Evolutionary conservation across 2,888 invertebrate genomes (phyloP).

Genomic region (Drosophila hawaiiensis): DNA sequence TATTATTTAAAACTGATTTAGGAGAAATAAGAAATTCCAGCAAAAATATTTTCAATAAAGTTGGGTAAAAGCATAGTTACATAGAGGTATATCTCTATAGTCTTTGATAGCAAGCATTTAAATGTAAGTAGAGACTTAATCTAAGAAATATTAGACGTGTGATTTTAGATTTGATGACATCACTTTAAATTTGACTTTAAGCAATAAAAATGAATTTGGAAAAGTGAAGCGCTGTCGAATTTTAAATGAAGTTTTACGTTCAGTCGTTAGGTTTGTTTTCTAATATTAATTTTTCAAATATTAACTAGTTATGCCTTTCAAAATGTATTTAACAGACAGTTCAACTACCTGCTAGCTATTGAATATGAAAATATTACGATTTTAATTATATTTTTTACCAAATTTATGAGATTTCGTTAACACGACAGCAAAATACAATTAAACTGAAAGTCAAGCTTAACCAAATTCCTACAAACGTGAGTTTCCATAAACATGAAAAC

Average conservation of each 20-base stretch:
- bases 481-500: background rate
- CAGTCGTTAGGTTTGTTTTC: background rate
- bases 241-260: background rate
- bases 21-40: background rate
- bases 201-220: background rate
- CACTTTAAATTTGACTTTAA: background rate
- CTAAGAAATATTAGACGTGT: background rate
- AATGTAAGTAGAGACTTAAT: background rate
- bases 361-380: background rate
- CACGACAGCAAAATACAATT: slow-evolving; percentile 1
- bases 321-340: background rate
- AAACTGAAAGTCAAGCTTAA: background rate
- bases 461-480: background rate
- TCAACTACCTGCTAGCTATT: background rate
- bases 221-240: background rate
- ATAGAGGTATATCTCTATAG: too few relatives aligned
- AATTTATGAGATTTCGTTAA: background rate
- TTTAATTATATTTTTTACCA: background rate
- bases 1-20: background rate
- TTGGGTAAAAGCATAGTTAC: background rate
- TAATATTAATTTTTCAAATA: background rate
- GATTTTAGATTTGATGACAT: background rate
- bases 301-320: background rate
- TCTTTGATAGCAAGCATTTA: background rate
- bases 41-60: background rate